phyloP scores from a whole-genome alignment of 2,113 vertebrate genomes.

The Coryphaenoides rupestris region DNA sequence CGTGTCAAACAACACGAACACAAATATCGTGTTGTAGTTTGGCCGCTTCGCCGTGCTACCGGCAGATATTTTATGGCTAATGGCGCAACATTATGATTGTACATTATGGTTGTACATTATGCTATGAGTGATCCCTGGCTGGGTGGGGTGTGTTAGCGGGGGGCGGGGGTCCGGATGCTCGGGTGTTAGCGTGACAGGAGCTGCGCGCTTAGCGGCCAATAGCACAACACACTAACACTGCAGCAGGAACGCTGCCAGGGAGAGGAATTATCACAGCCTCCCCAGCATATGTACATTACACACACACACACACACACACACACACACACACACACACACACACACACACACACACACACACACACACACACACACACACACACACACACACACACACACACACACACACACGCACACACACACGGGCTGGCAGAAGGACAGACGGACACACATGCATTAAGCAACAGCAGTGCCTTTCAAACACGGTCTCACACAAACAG shows the following conservation, averaged over 20 bases:
- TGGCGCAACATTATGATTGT: too few species aligned
- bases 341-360: slow-evolving; percentile 17
- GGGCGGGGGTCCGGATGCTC: too few species aligned
- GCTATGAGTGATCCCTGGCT: too few species aligned
- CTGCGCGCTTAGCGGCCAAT: slow-evolving; percentile 45
- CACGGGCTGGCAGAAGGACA: too few species aligned
- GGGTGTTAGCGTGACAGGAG: slow-evolving; percentile 2
- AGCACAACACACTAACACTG: slow-evolving; percentile 49
- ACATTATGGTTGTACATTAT: too few species aligned
- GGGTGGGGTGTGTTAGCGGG: too few species aligned
- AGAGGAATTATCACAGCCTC: slow-evolving; percentile 61
- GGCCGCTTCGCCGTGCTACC: too few species aligned
- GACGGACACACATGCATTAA: too few species aligned
- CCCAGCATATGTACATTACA: slow-evolving; percentile 10
- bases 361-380: slow-evolving; percentile 12
- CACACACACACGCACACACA: background rate
- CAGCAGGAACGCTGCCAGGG: slow-evolving; percentile 53
- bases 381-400: background rate
- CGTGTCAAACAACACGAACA: too few species aligned
- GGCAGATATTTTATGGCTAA: too few species aligned
- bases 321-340: slow-evolving; percentile 14
- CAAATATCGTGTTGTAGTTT: too few species aligned
- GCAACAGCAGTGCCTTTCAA: too few species aligned
- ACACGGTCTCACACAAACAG: slow-evolving; percentile 49
- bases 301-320: background rate